Percentiles rank a stretch among this genome's conserved stretches.
Evolutionary conservation across 2,888 invertebrate species (phyloP).

Genomic region (Conomelus anceps): DNA sequence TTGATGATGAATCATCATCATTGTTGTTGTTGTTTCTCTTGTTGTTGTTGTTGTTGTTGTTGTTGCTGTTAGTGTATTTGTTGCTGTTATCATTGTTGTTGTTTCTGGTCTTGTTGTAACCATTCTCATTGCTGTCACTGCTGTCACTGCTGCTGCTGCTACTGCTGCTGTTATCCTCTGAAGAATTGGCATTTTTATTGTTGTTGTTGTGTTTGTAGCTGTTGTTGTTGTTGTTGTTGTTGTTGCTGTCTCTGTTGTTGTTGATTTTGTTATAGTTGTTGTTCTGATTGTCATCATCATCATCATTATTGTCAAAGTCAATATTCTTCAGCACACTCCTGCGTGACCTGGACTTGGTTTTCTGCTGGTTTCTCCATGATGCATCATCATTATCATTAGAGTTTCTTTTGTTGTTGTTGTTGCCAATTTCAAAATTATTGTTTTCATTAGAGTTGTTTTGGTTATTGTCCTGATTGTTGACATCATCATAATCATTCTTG

Average conservation of each 20-base stretch:
- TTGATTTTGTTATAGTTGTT: conserved; percentile 1
- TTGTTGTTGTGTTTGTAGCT: not conserved
- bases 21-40: conserved; percentile 11
- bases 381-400: conserved; percentile 13
- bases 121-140: conserved; percentile 8
- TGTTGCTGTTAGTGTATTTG: not conserved
- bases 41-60: not conserved
- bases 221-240: not conserved
- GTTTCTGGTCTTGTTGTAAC: not conserved
- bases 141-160: conserved; percentile 16
- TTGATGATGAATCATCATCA: conserved; percentile 24
- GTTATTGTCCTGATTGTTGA: conserved; percentile 19
- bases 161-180: conserved; percentile 15
- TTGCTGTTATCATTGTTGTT: not conserved
- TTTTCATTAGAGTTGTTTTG: conserved; percentile 10
- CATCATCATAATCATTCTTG: conserved; percentile 34
- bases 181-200: conserved; percentile 21
- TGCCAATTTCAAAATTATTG: conserved; percentile 8
- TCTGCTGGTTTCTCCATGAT: conserved; percentile 6
- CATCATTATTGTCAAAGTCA: too few relatives aligned
- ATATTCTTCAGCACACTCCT: not conserved
- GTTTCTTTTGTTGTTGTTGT: conserved; percentile 2
- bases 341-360: not conserved
- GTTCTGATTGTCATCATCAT: not conserved
- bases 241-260: not conserved